phyloP scores from a whole-genome alignment of 2,888 invertebrate species.

The Nebria brevicollis region DNA sequence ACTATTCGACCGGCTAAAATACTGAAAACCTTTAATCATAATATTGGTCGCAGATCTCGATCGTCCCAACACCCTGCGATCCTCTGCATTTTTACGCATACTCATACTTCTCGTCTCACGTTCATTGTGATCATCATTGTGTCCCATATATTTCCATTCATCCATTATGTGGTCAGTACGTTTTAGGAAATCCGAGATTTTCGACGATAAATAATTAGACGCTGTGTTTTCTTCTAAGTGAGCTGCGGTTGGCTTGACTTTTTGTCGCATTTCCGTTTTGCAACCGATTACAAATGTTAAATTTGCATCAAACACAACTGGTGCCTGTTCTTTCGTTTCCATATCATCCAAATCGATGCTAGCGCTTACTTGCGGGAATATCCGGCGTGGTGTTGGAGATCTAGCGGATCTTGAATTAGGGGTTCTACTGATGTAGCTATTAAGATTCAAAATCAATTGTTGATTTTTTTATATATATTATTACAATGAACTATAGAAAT shows the following conservation, averaged over 20 bases:
- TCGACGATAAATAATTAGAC: conserved; percentile 77
- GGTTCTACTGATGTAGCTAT: background rate
- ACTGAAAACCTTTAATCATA: conserved; percentile 83
- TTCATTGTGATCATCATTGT: conserved; percentile 66
- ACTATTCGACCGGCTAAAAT: conserved; percentile 71
- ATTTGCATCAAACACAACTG: conserved; percentile 85
- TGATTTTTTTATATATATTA: background rate
- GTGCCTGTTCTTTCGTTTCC: conserved; percentile 75
- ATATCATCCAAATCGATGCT: conserved; percentile 69
- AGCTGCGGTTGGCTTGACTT: conserved; percentile 78
- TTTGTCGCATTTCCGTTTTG: conserved; percentile 75
- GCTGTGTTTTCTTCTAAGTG: conserved; percentile 80
- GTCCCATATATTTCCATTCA: conserved; percentile 81
- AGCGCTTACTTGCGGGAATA: conserved; percentile 73
- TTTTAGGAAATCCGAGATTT: conserved; percentile 82
- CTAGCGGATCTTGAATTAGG: conserved; percentile 48
- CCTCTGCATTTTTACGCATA: conserved; percentile 49
- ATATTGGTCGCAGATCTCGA: conserved; percentile 84
- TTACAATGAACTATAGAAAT: background rate
- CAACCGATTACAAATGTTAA: conserved; percentile 81
- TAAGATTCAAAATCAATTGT: background rate
- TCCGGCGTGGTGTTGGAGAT: conserved; percentile 69
- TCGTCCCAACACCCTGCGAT: conserved; percentile 65
- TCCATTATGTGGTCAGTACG: conserved; percentile 90
- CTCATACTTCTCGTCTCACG: conserved; percentile 52